A percentile compares a stretch with the other conserved stretches of the same genome.
Evolutionary conservation across 2,888 invertebrate genomes (phyloP).

Genomic region (Acleris cristana): DNA sequence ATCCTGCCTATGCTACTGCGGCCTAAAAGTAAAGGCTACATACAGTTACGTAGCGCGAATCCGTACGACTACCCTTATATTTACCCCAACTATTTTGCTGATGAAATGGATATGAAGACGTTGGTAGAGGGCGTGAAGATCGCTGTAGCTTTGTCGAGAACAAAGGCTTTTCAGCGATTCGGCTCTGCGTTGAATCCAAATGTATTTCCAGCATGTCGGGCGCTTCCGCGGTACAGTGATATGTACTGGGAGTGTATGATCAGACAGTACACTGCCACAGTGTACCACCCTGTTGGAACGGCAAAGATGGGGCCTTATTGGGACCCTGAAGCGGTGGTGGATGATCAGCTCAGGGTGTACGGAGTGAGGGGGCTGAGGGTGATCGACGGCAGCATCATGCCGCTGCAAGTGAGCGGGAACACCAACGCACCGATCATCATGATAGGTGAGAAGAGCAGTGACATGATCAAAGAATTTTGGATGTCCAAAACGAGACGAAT

Average conservation of each 20-base stretch:
- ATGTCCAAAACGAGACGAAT: conserved; percentile 77
- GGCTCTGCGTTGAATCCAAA: conserved; percentile 88
- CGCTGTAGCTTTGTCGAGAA: conserved; percentile 90
- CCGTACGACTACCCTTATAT: conserved; percentile 95
- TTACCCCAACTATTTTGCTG: conserved; percentile 95
- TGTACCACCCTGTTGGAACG: conserved; percentile 94
- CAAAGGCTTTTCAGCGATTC: conserved; percentile 89
- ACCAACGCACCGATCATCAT: conserved; percentile 94
- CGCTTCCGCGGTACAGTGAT: conserved; percentile 87
- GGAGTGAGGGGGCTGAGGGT: conserved; percentile 91
- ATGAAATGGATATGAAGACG: conserved; percentile 90
- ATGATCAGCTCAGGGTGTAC: conserved; percentile 90
- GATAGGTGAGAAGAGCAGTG: conserved; percentile 95
- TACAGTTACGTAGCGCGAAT: conserved; percentile 91
- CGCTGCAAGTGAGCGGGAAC: conserved; percentile 92
- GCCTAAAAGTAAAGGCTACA: conserved; percentile 92
- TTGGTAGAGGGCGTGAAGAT: conserved; percentile 94
- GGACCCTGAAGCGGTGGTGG: conserved; percentile 93
- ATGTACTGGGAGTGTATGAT: conserved; percentile 95
- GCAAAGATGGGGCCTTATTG: conserved; percentile 95
- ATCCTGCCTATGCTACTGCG: conserved; percentile 93
- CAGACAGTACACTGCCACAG: conserved; percentile 90
- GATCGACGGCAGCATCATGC: conserved; percentile 94
- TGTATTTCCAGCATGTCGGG: conserved; percentile 90
- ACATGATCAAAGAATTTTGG: conserved; percentile 94